Conservation (phyloP, 2,113 vertebrate genomes). For the Xiphophorus maculatus region DNA sequence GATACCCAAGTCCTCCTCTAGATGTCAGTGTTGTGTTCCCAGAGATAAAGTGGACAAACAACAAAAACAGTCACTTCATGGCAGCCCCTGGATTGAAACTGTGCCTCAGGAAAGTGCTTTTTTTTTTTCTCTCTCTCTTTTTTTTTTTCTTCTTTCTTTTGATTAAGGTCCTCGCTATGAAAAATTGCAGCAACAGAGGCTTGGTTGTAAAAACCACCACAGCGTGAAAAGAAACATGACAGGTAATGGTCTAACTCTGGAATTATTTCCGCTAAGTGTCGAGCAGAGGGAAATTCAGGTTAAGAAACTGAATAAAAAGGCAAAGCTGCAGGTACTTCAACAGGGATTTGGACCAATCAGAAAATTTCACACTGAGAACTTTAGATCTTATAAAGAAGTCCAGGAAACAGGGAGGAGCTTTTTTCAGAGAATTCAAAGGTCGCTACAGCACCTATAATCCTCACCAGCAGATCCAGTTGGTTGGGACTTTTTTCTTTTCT, state of each 20-base stretch:
- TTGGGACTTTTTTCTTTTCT: conserved; percentile 47
- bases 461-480: conserved; percentile 68
- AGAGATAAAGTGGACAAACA: conserved; percentile 45
- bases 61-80: conserved; percentile 59
- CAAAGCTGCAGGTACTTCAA: conserved; percentile 21
- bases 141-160: conserved; percentile 4
- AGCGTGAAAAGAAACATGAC: conserved; percentile 60
- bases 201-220: conserved; percentile 41
- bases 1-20: conserved; percentile 53
- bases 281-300: conserved; percentile 36
- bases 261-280: conserved; percentile 46
- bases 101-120: conserved; percentile 74
- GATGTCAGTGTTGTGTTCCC: conserved; percentile 76
- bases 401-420: conserved; percentile 43
- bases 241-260: conserved; percentile 49
- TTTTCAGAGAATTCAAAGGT: conserved; percentile 59
- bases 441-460: conserved; percentile 55
- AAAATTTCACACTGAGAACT: conserved; percentile 17
- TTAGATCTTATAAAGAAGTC: conserved; percentile 27
- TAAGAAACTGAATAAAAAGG: conserved; percentile 11
- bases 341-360: not conserved
- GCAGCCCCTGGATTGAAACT: conserved; percentile 59
- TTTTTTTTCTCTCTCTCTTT: conserved; percentile 9
- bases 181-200: conserved; percentile 44
- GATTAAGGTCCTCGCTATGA: conserved; percentile 69